These are phyloP conservation scores for Euura lappo DNA, from an alignment of 1,140 invertebrate genomes.

Conservation along the genomic window DNA sequence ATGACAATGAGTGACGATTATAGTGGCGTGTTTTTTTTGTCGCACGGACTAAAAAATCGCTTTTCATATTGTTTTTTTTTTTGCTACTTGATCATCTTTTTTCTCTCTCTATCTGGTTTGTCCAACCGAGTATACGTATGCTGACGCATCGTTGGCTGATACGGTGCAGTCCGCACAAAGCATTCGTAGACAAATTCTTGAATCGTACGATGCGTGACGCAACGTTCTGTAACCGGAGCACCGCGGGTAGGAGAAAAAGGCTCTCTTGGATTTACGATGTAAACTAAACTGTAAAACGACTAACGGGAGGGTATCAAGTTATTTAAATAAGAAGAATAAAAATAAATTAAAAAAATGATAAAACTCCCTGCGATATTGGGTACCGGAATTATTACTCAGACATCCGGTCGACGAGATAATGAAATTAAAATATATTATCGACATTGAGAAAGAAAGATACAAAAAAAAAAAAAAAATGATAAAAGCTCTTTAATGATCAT, in stretches of 20 bases:
- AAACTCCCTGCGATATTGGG: too few relatives aligned
- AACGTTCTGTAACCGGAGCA: conserved; percentile 1
- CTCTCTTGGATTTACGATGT: neutral
- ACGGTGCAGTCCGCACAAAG: neutral
- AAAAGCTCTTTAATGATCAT: too few relatives aligned
- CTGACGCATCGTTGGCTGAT: neutral
- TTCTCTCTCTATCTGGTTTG: neutral
- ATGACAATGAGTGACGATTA: too few relatives aligned
- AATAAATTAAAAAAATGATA: too few relatives aligned
- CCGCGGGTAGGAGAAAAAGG: neutral
- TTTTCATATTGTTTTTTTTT: neutral
- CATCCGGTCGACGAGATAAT: too few relatives aligned
- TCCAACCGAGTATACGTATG: neutral
- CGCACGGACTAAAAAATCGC: neutral
- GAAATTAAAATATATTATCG: too few relatives aligned
- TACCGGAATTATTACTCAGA: too few relatives aligned
- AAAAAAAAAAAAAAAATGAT: too few relatives aligned
- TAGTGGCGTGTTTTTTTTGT: neutral
- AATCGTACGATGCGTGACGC: conserved; percentile 9
- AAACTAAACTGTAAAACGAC: neutral
- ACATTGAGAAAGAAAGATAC: too few relatives aligned
- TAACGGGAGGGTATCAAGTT: too few relatives aligned
- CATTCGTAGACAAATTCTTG: conserved; percentile 12
- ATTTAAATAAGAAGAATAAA: too few relatives aligned
- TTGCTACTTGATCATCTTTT: neutral